phyloP scores from a whole-genome alignment of 2,113 vertebrate species.

The Hymenochirus boettgeri region DNA sequence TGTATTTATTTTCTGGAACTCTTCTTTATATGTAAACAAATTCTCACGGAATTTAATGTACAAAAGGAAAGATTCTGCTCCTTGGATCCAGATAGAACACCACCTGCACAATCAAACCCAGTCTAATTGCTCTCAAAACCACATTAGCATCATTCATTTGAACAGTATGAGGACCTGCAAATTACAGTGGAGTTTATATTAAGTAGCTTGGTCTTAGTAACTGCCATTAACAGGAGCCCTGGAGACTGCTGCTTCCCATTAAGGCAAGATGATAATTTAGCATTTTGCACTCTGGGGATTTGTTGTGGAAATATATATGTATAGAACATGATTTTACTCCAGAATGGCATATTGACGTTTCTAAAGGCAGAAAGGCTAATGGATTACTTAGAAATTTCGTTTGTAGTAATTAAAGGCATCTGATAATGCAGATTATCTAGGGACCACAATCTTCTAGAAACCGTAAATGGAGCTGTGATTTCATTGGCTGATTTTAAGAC shows the following conservation, averaged over 20 bases:
- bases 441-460: no score
- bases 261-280: slow-evolving; percentile 1
- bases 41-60: no score
- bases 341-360: background rate
- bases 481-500: no score
- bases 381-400: background rate
- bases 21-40: no score
- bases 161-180: background rate
- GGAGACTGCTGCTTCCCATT: background rate
- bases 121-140: background rate
- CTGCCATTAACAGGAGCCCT: background rate
- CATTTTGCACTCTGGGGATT: background rate
- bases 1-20: no score
- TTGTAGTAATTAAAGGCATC: no score
- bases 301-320: background rate
- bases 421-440: no score
- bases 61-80: no score
- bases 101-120: background rate
- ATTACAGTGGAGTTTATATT: background rate
- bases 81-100: no score
- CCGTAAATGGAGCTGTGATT: no score
- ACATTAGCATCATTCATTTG: background rate
- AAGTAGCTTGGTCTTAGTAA: background rate
- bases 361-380: background rate
- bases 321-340: background rate